Conservation (phyloP, 64 coral and sea anemone species). For the Astreopora myriophthalma region DNA sequence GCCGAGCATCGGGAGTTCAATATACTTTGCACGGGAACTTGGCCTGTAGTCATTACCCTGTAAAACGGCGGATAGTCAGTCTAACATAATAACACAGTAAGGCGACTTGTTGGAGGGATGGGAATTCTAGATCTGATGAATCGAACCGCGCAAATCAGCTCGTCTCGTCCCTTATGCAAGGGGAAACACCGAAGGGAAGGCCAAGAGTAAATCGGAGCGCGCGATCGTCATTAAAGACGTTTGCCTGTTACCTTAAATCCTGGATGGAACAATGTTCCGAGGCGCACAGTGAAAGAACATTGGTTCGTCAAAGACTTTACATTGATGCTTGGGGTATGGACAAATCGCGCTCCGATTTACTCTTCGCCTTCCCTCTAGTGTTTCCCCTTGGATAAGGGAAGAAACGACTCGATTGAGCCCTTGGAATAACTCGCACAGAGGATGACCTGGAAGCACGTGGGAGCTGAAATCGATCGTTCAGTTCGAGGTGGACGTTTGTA, state of each 20-base stretch:
- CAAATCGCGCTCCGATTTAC: neutral
- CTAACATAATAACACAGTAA: no score
- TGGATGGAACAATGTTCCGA: neutral
- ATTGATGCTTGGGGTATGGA: neutral
- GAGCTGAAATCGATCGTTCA: no score
- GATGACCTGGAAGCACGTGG: no score
- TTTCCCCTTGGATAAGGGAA: neutral
- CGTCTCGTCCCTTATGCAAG: neutral
- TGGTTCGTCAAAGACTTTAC: neutral
- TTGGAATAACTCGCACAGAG: no score
- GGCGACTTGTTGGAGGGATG: no score
- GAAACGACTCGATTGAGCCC: neutral
- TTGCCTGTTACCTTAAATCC: neutral
- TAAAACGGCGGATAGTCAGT: no score
- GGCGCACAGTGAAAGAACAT: neutral
- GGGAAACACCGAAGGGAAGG: neutral
- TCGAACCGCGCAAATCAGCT: neutral
- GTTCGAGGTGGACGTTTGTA: no score
- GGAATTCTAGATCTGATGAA: no score
- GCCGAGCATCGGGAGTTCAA: no score
- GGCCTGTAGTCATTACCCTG: no score
- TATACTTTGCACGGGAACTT: no score
- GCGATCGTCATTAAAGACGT: neutral
- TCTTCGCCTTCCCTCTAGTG: neutral
- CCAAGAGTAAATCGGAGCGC: neutral